Conservation (phyloP, 2,888 invertebrate species). For the Resseliella maxima region DNA sequence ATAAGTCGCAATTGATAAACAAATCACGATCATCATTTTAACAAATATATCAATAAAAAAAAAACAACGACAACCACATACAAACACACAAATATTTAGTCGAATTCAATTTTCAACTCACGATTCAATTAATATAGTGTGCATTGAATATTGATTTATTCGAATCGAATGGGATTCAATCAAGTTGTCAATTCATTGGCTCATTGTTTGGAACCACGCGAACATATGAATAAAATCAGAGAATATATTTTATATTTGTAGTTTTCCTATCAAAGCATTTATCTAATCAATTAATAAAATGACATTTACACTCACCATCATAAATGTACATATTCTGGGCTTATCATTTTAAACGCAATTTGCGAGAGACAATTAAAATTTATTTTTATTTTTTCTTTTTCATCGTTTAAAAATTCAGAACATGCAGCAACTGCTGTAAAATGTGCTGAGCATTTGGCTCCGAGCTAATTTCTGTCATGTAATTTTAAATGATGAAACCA, state of each 20-base stretch:
- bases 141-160: conserved; percentile 5
- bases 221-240: neutral
- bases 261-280: neutral
- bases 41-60: neutral
- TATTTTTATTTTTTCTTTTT: no score
- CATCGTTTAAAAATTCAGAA: no score
- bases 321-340: neutral
- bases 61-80: neutral
- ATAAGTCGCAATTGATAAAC: conserved; percentile 45
- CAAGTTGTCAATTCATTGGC: neutral
- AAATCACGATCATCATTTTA: neutral
- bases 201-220: no score
- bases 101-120: no score
- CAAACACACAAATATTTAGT: neutral
- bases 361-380: neutral
- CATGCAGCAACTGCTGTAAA: neutral
- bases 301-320: neutral
- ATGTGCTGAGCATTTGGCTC: neutral
- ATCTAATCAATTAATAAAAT: conserved; percentile 43
- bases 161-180: no score
- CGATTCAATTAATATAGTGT: no score
- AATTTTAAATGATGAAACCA: neutral
- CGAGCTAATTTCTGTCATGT: neutral
- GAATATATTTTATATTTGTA: neutral
- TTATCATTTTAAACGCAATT: no score